Base-by-base conservation (phyloP, 2,888 invertebrate genomes). In the Polydrusus tereticollis region DNA sequence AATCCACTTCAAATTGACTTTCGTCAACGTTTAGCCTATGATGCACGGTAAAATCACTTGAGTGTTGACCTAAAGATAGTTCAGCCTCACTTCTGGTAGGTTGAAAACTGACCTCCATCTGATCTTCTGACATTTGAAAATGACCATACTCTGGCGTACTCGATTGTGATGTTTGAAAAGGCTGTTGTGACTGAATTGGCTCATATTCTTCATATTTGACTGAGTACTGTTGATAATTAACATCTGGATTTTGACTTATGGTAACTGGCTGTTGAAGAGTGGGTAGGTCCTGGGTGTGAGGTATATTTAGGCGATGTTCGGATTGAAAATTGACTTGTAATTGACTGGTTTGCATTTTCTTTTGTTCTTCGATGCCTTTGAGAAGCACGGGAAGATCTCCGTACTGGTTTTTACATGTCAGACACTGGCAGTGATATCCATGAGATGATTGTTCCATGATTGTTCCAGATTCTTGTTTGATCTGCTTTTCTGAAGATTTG, bases 331-430 rank as follows among this genome's bases (percentile, higher is more conserved):
- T 7, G 10, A 14, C 7, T 26, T 29, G 52, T 5, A 52, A 5
- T 33, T 63, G 63, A 33, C 59, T 68, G 50, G 58, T 74, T 21
- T 75, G 63, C 38, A 45, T 45, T 43, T 74, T 70, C 8, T 55
- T 64, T 55, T 78, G 77, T 62, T 78, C 75, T 70, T 81, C 80
- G 5, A 80, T 80, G 10, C 78, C 80, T 71, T 78, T 76, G n/a
- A 79, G 75, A 21, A 81, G 71, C 4, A 81, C 64, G 0, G 78
- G 79, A 10, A 81, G 63, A 65, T 75, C 74, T 16, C 81, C 81
- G 45, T 78, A 79, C 70, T 79, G 78, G 18, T 68, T 74, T 64
- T 76, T 76, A 59, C 81, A 80, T 18, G 58, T 58, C 8, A 60
- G 26, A 63, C 80, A 80, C 16, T 63, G 63, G 65, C 81, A 81